Base-by-base conservation (phyloP, 2,888 invertebrate genomes). In the Pterobdella sp. region DNA sequence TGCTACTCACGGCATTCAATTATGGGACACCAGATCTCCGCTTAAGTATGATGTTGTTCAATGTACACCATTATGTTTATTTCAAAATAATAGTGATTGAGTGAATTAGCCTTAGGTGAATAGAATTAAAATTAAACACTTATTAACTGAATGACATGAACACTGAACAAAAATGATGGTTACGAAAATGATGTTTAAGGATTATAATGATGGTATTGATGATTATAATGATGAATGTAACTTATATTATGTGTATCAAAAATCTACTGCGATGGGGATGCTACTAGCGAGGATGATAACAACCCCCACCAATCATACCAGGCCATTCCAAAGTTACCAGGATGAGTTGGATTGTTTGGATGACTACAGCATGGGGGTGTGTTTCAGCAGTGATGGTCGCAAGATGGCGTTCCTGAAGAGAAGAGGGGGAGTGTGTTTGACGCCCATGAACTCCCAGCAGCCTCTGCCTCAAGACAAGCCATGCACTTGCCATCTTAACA, bases 1-100 rank as follows among this genome's bases (percentile, higher is more conserved):
- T 85, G 90, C 92, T 1, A 89, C 90, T 78, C 91, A 93, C 80
- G 94, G 94, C 0, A 89, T 93, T 64, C 90, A 90, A 3, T 87
- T 94, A 63, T 94, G 93, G 93, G 95, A 95, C 82, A 86, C 92
- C 64, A 87, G 94, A 18, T 89, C 90, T 80, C 90, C 91, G 1
- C 88, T 89, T 83, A 88, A 88, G 93, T 93, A 75, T n/a, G 67
- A 63, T 4, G 26, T 31, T 3, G 31, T 56, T 31, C 18, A 52
- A 31, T 72, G 14, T 65, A 14, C 31, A 66, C n/a, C n/a, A 1
- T 31, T 10, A 1, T 31, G 31, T 66, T 1, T 32, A 34, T 66
- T 65, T 65, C 32, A n/a, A 22, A 4, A 2, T 4, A 22, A 32
- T 66, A 32, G 18, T 26, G 29, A 7, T 66, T 66, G 31, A 64